Conservation (phyloP, 1,140 invertebrate species). For the Nomia melanderi region DNA sequence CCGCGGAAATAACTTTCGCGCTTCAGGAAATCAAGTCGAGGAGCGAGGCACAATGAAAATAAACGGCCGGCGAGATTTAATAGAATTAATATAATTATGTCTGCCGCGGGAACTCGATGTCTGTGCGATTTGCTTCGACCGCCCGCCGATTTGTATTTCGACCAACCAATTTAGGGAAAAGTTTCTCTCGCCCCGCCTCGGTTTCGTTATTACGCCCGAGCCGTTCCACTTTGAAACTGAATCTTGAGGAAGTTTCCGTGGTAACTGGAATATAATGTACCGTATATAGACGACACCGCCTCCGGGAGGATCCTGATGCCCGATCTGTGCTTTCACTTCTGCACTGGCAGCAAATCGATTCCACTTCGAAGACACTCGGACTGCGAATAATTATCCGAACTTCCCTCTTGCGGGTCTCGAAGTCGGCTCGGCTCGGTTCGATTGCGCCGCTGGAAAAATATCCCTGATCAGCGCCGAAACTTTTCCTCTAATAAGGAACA, state of each 20-base stretch:
- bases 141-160: constrained; percentile 53
- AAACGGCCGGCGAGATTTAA: neutral
- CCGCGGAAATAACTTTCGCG: neutral
- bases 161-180: constrained; percentile 52
- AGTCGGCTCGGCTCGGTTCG: neutral
- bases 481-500: constrained; percentile 38
- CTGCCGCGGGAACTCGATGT: neutral
- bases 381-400: constrained; percentile 29
- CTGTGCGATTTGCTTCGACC: constrained; percentile 25
- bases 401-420: neutral
- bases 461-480: neutral
- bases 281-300: constrained; percentile 25
- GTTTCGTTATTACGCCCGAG: constrained; percentile 57
- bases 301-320: neutral
- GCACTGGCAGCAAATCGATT: constrained; percentile 20
- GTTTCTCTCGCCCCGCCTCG: constrained; percentile 23
- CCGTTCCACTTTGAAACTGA: constrained; percentile 43
- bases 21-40: too few species aligned
- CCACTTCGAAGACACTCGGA: neutral
- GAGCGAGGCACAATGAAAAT: neutral
- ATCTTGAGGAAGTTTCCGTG: constrained; percentile 42
- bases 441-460: constrained; percentile 13
- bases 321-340: neutral
- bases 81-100: constrained; percentile 14
- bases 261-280: constrained; percentile 39